Base-by-base conservation (phyloP, 2,888 invertebrate genomes). In the Cerceris ruficornis region DNA sequence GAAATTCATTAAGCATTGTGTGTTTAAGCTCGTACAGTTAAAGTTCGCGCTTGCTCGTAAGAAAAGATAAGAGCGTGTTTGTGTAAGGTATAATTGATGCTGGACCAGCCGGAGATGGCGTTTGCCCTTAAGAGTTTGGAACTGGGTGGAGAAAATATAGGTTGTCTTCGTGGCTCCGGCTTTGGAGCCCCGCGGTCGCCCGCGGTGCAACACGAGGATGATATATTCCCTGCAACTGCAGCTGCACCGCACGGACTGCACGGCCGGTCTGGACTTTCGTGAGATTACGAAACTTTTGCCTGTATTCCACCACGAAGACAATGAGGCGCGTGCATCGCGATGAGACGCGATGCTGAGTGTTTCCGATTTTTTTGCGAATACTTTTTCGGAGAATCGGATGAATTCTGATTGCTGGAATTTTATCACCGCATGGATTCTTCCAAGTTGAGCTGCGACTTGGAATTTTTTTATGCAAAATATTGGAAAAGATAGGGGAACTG, bases 81-180 rank as follows among this genome's bases (percentile, higher is more conserved):
- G 89, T 87, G 89, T 88, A 90, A 89, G 88, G 88, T 89, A 90
- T 91, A 91, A 90, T 91, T 91, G 91, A 91, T 91, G 91, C 89
- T 80, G 89, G 87, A 72, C 86, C 87, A 84, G 83, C 39, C 71
- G 70, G 75, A 67, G 81, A 85, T 84, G 77, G 86, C 83, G 83
- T 86, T 86, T 81, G 85, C 85, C 86, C 85, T 86, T 85, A 89
- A 86, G 88, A 89, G 88, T 91, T 91, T 90, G 90, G 91, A 88
- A 90, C 90, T 89, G 91, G 89, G 89, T 87, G 88, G 90, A 92
- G 92, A 91, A 92, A 92, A 91, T 92, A 92, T 90, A 91, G 92
- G 92, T 92, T 92, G 92, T 91, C 92, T 90, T 90, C 86, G 82
- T 88, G 88, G 88, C 84, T 84, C 88, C 86, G 84, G 80, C 87